phyloP scores from a whole-genome alignment of 2,888 invertebrate genomes.

The Apodemia arnacis region DNA sequence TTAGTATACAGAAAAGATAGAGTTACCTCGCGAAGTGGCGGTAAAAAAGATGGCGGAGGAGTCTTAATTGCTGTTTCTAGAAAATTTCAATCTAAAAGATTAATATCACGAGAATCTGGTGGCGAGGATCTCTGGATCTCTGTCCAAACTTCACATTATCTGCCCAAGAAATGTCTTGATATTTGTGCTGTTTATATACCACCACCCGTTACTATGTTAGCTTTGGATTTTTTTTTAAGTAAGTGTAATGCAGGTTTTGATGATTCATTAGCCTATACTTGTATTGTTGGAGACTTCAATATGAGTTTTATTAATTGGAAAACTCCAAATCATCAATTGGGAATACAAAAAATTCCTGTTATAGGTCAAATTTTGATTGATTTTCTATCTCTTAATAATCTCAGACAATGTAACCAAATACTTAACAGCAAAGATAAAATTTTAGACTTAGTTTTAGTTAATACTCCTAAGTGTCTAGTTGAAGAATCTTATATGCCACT shows the following conservation, averaged over 20 bases:
- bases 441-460: not conserved
- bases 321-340: not conserved
- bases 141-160: not conserved
- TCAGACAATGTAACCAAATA: slow-evolving; percentile 6
- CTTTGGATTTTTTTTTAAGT: not conserved
- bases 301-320: not conserved
- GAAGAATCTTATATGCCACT: not conserved
- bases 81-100: slow-evolving; percentile 25
- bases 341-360: not conserved
- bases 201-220: not conserved
- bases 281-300: slow-evolving; percentile 28
- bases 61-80: slow-evolving; percentile 28
- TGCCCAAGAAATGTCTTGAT: not conserved
- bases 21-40: not conserved
- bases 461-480: not conserved
- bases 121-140: slow-evolving; percentile 36
- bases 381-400: not conserved
- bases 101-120: slow-evolving; percentile 15
- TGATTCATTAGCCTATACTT: not conserved
- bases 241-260: slow-evolving; percentile 2
- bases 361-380: not conserved
- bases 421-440: not conserved
- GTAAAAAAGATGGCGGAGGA: slow-evolving; percentile 33
- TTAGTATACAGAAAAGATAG: slow-evolving; percentile 11
- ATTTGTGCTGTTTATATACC: slow-evolving; percentile 19